A percentile compares a stretch with the other conserved stretches of the same genome.
These are phyloP conservation scores for Lerema accius DNA, from an alignment of 1,140 invertebrate species.

Conservation along the genomic window DNA sequence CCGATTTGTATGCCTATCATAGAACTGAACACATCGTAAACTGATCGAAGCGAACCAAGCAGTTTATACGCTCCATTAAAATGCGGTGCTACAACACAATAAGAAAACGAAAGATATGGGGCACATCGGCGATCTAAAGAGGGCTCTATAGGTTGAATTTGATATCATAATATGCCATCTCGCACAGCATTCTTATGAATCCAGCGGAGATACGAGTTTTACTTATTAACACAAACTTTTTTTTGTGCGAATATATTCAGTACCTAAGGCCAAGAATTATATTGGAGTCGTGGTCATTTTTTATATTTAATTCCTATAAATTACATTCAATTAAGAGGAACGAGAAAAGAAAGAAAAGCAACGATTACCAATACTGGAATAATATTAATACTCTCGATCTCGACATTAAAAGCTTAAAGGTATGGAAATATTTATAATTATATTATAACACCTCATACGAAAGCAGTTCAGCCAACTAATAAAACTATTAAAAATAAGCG, in stretches of 20 bases:
- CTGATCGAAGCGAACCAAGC: conserved; percentile 27
- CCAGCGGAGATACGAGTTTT: conserved; percentile 7
- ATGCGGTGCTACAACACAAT: conserved; percentile 32
- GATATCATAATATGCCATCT: conserved; percentile 33
- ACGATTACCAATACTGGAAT: no score
- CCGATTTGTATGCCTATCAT: neutral
- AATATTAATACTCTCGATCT: no score
- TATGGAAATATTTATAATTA: no score
- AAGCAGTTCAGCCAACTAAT: neutral
- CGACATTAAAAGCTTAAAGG: no score
- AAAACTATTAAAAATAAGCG: neutral
- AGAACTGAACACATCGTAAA: neutral
- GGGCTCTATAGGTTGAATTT: conserved; percentile 25
- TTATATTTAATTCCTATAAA: no score
- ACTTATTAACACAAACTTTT: neutral
- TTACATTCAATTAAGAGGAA: no score
- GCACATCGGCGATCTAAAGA: conserved; percentile 19
- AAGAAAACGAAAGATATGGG: conserved; percentile 26
- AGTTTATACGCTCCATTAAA: conserved; percentile 41
- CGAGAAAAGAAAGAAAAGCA: no score
- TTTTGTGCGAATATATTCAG: neutral
- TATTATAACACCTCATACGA: no score
- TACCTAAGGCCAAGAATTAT: no score
- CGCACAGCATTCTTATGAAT: conserved; percentile 13
- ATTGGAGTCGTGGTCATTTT: no score